phyloP scores from a whole-genome alignment of 2,888 invertebrate species.

The Erebia palarica region DNA sequence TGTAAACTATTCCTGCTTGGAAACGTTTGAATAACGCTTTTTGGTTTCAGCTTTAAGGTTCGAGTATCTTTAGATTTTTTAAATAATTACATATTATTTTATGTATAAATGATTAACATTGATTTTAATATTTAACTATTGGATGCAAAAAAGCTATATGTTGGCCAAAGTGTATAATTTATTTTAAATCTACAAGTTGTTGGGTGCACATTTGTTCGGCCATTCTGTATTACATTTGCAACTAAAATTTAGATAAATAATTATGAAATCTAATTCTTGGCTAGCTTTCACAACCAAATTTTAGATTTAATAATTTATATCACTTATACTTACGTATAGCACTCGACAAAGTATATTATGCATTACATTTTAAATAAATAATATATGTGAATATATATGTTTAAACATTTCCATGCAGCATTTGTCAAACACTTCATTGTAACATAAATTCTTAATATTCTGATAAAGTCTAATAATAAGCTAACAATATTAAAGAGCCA shows the following conservation, averaged over 20 bases:
- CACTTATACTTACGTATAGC: too few species aligned
- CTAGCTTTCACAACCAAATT: too few species aligned
- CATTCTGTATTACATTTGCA: too few species aligned
- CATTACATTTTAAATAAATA: not conserved
- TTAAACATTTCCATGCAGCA: slow-evolving; percentile 21
- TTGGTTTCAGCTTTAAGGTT: slow-evolving; percentile 23
- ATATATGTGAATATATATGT: not conserved
- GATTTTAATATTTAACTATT: not conserved
- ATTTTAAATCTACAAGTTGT: not conserved
- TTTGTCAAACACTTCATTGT: not conserved
- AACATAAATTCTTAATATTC: not conserved
- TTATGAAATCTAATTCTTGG: too few species aligned
- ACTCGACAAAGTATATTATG: not conserved
- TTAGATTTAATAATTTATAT: too few species aligned
- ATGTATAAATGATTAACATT: not conserved
- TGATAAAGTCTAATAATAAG: not conserved
- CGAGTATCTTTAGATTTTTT: not conserved
- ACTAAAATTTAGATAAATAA: too few species aligned
- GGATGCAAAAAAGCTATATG: not conserved
- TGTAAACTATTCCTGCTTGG: slow-evolving; percentile 16
- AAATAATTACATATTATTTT: not conserved
- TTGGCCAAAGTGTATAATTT: too few species aligned
- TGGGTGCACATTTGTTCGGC: too few species aligned
- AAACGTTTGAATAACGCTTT: slow-evolving; percentile 5
- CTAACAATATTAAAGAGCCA: slow-evolving; percentile 34